A percentile compares a stretch with the other conserved stretches of the same genome.
Conservation (phyloP, 2,113 vertebrate species). For the Grammomys surdaster region DNA sequence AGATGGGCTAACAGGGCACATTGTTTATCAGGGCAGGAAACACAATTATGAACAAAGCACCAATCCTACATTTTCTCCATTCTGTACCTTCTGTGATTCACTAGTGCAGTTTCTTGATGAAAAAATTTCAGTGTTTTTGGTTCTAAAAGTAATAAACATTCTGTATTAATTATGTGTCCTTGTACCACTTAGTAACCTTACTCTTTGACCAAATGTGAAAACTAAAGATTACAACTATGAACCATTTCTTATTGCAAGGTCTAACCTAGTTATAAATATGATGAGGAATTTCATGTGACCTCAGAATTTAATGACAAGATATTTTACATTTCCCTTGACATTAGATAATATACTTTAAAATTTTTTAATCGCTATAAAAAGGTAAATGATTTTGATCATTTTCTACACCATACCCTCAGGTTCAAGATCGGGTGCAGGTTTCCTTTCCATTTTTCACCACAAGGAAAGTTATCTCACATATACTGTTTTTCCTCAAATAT, state of each 20-base stretch:
- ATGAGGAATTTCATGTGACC: background rate
- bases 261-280: background rate
- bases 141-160: background rate
- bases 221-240: background rate
- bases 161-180: background rate
- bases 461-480: slow-evolving; percentile 1
- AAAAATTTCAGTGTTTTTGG: background rate
- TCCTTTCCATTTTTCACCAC: slow-evolving; percentile 11
- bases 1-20: background rate
- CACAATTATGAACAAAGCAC: fast-evolving
- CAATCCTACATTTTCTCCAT: no score
- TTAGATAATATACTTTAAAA: background rate
- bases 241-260: background rate
- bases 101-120: background rate
- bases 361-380: background rate
- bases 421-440: background rate
- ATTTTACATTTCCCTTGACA: background rate
- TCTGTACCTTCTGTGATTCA: background rate
- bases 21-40: background rate
- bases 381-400: background rate
- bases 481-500: background rate
- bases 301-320: background rate
- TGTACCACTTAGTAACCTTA: background rate
- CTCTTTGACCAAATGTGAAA: background rate
- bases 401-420: background rate